phyloP scores from a whole-genome alignment of 1,140 invertebrate species.

The Apis florea region DNA sequence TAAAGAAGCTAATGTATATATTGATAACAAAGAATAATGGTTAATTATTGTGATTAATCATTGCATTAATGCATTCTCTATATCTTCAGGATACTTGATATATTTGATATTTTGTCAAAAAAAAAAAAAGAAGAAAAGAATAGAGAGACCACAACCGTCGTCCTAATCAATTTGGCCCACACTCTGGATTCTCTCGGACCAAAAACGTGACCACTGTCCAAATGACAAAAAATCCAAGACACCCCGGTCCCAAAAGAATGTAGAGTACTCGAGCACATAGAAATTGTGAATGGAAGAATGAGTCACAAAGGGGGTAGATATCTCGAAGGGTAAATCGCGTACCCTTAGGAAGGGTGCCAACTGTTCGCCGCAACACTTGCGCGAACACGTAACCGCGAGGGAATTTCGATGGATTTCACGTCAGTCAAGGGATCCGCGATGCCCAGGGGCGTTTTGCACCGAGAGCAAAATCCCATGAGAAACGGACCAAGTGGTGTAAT shows the following conservation, averaged over 20 bases:
- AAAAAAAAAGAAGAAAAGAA: not conserved
- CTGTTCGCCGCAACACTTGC: slow-evolving; percentile 62
- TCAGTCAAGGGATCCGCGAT: slow-evolving; percentile 30
- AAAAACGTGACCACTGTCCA: slow-evolving; percentile 23
- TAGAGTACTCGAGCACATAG: not conserved
- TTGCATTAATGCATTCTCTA: too few relatives aligned
- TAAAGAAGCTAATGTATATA: too few relatives aligned
- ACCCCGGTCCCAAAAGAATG: slow-evolving; percentile 19
- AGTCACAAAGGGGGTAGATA: slow-evolving; percentile 55
- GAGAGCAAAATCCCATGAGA: slow-evolving; percentile 69
- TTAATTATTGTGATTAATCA: too few relatives aligned
- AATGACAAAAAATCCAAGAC: not conserved
- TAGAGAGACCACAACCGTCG: not conserved
- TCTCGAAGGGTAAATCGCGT: slow-evolving; percentile 47
- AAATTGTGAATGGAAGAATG: slow-evolving; percentile 42
- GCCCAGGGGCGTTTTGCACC: slow-evolving; percentile 26
- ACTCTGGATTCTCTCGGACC: not conserved
- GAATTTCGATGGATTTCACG: slow-evolving; percentile 67
- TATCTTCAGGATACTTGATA: not conserved
- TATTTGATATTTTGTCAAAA: not conserved
- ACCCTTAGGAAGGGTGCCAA: slow-evolving; percentile 51
- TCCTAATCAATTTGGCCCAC: not conserved
- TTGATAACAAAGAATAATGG: too few relatives aligned
- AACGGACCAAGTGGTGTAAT: slow-evolving; percentile 66
- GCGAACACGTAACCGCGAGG: slow-evolving; percentile 76